Percentiles rank a stretch among this genome's conserved stretches.
Evolutionary conservation across 2,888 invertebrate species (phyloP).

Genomic region (Diloba caeruleocephala): DNA sequence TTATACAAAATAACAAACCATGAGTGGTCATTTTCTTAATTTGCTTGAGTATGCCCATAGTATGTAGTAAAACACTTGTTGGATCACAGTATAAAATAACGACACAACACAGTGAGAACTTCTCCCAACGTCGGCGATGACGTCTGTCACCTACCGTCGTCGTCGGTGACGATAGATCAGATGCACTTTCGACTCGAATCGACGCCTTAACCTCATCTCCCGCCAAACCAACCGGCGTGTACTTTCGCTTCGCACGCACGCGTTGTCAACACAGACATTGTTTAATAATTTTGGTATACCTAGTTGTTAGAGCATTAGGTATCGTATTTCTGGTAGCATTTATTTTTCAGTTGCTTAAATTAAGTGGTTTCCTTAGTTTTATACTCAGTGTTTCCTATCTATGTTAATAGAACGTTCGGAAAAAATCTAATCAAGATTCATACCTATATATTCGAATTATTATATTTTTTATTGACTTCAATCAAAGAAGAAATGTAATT

Average conservation of each 20-base stretch:
- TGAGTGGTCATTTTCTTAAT: constrained; percentile 81
- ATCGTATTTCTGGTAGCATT: constrained; percentile 12
- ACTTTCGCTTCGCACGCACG: constrained; percentile 51
- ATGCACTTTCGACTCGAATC: constrained; percentile 67
- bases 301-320: constrained; percentile 26
- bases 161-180: constrained; percentile 68
- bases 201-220: constrained; percentile 52
- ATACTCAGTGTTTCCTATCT: too few relatives aligned
- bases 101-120: constrained; percentile 47
- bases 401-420: too few relatives aligned
- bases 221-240: constrained; percentile 53
- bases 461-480: too few relatives aligned
- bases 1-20: constrained; percentile 68
- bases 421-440: too few relatives aligned
- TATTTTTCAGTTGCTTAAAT: too few relatives aligned
- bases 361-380: too few relatives aligned
- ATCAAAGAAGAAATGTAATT: too few relatives aligned
- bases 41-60: constrained; percentile 85
- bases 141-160: constrained; percentile 69
- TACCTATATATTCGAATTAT: too few relatives aligned
- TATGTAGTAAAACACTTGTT: constrained; percentile 33
- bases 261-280: constrained; percentile 64
- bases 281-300: constrained; percentile 66
- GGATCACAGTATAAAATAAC: constrained; percentile 47
- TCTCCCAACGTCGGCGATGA: constrained; percentile 59